These are phyloP conservation scores for Cephus nigrinus DNA, from an alignment of 2,888 invertebrate species.

Conservation along the genomic window DNA sequence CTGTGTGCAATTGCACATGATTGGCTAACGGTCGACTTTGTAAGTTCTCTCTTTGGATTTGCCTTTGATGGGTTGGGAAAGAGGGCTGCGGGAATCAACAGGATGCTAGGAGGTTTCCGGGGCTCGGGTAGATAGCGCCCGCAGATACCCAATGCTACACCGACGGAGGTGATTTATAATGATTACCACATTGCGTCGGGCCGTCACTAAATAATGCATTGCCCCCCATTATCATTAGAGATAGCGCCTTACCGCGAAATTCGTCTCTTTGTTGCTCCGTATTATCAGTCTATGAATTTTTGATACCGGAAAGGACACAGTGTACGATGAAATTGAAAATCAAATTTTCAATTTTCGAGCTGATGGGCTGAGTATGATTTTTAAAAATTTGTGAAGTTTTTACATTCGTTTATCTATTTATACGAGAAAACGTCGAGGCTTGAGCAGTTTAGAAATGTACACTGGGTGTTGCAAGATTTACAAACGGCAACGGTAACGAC, in stretches of 20 bases:
- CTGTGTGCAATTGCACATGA: not conserved
- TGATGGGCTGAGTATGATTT: too few species aligned
- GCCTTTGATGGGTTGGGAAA: slow-evolving; percentile 6
- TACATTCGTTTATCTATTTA: not conserved
- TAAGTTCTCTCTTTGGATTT: not conserved
- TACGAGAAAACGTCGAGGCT: not conserved
- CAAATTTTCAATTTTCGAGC: too few species aligned
- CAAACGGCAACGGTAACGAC: not conserved
- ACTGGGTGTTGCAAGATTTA: not conserved
- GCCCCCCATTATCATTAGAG: slow-evolving; percentile 52
- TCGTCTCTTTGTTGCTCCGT: slow-evolving; percentile 28
- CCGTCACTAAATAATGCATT: slow-evolving; percentile 55
- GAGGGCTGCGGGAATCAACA: slow-evolving; percentile 37
- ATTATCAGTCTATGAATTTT: not conserved
- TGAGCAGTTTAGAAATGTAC: not conserved
- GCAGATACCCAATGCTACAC: slow-evolving; percentile 29
- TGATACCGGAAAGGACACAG: too few species aligned
- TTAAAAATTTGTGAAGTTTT: not conserved
- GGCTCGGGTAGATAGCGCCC: slow-evolving; percentile 34
- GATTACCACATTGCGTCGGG: slow-evolving; percentile 52
- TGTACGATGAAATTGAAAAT: too few species aligned
- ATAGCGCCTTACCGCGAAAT: slow-evolving; percentile 35
- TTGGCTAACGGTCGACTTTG: not conserved
- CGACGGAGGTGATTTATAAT: slow-evolving; percentile 54
- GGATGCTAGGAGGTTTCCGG: slow-evolving; percentile 49